Base-by-base conservation (phyloP, 2,113 vertebrate genomes). In the Odontesthes bonariensis region DNA sequence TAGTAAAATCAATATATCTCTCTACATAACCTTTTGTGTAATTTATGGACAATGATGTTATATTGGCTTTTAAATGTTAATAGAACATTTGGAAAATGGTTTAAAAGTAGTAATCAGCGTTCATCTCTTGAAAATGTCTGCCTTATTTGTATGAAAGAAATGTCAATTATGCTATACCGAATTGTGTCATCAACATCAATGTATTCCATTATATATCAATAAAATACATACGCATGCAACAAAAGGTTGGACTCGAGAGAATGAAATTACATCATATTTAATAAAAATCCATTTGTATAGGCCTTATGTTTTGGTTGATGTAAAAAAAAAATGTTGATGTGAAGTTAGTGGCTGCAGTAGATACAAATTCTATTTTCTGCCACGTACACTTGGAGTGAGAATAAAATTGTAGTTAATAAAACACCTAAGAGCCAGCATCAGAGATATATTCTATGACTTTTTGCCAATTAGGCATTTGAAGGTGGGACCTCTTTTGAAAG, bases 401-500 rank as follows among this genome's bases (percentile, higher is more conserved):
- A 90, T 91, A 80, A 82, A 79, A 89, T 68, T 79, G 82, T 79
- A 78, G 89, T 90, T 88, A 88, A 91, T 90, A 84, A 86, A 86
- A 86, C 79, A 84, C 84, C 92, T 87, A 83, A 84, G 60, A 83
- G 86, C 76, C 87, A 90, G 72, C 91, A 91, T 88, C 82, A 95
- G 92, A 95, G 92, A 96, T 92, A 92, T 91, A 93, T 95, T 93
- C 88, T 91, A 92, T 91, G 90, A 86, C 92, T 93, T 92, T 94
- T 93, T 90, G 70, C 95, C 96, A 98, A 97, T 98, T 97, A 98
- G 95, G 95, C 88, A 61, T 95, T 94, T 96, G 96, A 96, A 95
- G 96, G 95, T 95, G 86, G 88, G 86, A 93, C 94, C 96, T 95
- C 91, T 94, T 94, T 90, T 89, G 95, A 96, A 96, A 96, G 96